Conservation (phyloP, 92 coral and sea anemone genomes). For the Heteractis magnifica region DNA sequence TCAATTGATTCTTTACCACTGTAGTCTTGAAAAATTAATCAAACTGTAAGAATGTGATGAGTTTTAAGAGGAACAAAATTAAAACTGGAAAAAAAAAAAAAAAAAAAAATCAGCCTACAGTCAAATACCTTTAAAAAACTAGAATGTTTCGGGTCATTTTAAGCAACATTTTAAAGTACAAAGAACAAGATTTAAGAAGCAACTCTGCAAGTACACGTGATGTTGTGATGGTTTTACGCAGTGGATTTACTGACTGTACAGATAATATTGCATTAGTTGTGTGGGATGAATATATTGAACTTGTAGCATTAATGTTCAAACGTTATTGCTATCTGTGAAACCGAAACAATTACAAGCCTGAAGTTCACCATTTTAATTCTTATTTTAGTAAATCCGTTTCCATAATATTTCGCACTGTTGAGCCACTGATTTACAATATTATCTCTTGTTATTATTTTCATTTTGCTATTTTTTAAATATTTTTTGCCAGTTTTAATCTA, state of each 20-base stretch:
- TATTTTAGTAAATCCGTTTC: not conserved
- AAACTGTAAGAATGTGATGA: not conserved
- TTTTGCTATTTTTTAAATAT: not conserved
- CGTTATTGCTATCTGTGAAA: not conserved
- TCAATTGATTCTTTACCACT: not conserved
- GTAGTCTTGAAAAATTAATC: not conserved
- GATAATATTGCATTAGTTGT: too few relatives aligned
- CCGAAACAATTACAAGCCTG: not conserved
- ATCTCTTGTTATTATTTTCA: not conserved
- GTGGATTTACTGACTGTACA: too few relatives aligned
- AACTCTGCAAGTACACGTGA: too few relatives aligned
- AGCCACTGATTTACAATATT: not conserved
- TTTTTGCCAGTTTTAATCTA: not conserved
- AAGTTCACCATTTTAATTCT: not conserved
- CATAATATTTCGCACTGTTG: not conserved
- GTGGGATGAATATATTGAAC: too few relatives aligned
- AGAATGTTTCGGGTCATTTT: too few relatives aligned
- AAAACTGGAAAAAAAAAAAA: too few relatives aligned
- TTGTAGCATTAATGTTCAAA: not conserved
- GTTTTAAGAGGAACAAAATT: too few relatives aligned
- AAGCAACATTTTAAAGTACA: too few relatives aligned
- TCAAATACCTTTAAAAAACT: too few relatives aligned
- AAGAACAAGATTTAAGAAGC: too few relatives aligned
- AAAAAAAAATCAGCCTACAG: too few relatives aligned
- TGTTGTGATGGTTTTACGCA: too few relatives aligned